Percentiles rank a stretch among this genome's conserved stretches.
Conservation (phyloP, 2,113 vertebrate species). For the Cavia porcellus region DNA sequence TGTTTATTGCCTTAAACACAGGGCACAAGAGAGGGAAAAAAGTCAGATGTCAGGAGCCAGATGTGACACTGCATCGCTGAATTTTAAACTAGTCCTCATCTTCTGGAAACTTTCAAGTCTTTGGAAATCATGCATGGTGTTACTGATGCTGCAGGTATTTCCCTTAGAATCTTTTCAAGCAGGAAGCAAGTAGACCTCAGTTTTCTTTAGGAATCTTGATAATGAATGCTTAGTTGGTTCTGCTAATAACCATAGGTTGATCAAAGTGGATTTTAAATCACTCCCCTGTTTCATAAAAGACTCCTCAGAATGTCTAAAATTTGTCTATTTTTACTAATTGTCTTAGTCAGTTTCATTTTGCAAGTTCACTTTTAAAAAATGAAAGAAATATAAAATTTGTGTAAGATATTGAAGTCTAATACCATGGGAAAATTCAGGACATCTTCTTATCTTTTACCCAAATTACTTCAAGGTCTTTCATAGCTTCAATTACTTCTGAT, state of each 20-base stretch:
- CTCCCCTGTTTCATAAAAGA: neutral
- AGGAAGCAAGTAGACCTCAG: neutral
- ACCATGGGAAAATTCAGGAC: neutral
- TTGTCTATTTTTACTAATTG: conserved; percentile 14
- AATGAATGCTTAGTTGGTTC: neutral
- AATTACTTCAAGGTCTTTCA: neutral
- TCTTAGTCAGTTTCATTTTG: neutral
- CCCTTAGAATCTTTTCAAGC: neutral
- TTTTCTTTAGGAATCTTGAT: neutral
- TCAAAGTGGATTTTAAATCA: conserved; percentile 13
- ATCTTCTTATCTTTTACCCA: conserved; percentile 34
- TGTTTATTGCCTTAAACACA: neutral
- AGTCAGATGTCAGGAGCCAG: neutral
- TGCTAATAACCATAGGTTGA: neutral
- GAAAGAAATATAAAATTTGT: neutral
- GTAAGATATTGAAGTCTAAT: neutral
- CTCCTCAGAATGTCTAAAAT: neutral
- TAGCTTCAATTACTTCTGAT: neutral
- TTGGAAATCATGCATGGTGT: neutral
- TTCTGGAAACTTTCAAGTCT: neutral
- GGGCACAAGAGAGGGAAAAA: neutral
- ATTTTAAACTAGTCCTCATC: neutral
- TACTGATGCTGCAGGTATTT: neutral
- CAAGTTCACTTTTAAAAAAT: conserved; percentile 34
- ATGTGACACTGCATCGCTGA: neutral